Evolutionary conservation across 2,797 vertebrate genomes (phyloP).

Genomic region (Rallus crepitans): DNA sequence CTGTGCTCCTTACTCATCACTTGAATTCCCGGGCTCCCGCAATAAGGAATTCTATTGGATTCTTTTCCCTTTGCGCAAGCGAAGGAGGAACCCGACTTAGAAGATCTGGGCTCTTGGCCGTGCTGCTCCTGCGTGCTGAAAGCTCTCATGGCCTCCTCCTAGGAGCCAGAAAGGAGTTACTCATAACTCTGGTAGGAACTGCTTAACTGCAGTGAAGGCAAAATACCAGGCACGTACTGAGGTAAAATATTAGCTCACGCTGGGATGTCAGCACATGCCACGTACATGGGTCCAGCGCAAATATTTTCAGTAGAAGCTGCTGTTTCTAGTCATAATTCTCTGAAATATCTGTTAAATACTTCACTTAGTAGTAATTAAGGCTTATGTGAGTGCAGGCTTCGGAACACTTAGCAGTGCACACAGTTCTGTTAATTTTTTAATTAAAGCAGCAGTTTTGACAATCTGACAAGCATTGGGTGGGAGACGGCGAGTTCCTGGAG

Average conservation of each 20-base stretch:
- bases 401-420: not conserved
- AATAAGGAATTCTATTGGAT: not conserved
- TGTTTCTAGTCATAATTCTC: not conserved
- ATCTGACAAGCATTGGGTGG: not conserved
- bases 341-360: not conserved
- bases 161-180: not conserved
- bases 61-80: not conserved
- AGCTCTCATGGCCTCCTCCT: not conserved
- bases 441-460: not conserved
- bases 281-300: accelerated
- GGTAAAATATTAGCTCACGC: not conserved
- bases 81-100: not conserved
- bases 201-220: not conserved
- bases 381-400: not conserved
- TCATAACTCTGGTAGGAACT: not conserved
- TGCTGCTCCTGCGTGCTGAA: not conserved
- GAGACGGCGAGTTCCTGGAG: not conserved
- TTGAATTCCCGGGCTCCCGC: not conserved
- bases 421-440: not conserved
- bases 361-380: not conserved
- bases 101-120: not conserved
- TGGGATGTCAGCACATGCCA: not conserved
- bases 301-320: not conserved
- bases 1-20: not conserved
- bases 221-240: not conserved